Conservation (phyloP, 2,113 vertebrate genomes). For the Marcusenius ussheri region DNA sequence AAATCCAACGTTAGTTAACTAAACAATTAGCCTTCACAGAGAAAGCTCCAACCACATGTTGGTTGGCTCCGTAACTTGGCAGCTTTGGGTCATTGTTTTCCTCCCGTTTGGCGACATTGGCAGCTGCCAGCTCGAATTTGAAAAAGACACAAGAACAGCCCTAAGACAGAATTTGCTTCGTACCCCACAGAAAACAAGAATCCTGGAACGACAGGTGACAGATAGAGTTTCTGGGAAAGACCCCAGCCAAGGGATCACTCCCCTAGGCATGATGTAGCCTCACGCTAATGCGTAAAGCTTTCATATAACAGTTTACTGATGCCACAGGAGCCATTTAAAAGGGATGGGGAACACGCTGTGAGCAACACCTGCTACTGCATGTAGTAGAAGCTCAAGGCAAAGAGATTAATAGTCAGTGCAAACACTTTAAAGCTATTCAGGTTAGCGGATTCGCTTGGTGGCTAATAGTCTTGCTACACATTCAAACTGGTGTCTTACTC, state of each 20-base stretch:
- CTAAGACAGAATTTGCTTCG: not conserved
- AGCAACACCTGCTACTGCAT: not conserved
- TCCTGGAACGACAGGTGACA: not conserved
- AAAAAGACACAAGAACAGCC: not conserved
- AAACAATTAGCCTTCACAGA: not conserved
- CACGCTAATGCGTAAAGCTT: not conserved
- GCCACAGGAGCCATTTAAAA: not conserved
- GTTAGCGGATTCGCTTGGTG: not conserved
- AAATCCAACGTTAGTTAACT: not conserved
- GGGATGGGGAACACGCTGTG: not conserved
- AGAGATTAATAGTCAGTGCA: not conserved
- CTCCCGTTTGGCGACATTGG: not conserved
- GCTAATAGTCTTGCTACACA: not conserved
- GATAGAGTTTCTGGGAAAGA: not conserved
- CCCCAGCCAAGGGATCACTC: not conserved
- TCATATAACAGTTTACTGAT: not conserved
- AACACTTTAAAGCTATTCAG: not conserved
- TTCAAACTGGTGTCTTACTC: not conserved
- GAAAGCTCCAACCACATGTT: not conserved
- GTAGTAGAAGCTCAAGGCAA: not conserved
- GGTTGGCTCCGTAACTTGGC: not conserved
- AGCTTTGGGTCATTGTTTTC: not conserved
- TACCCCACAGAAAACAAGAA: not conserved
- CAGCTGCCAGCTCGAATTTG: not conserved
- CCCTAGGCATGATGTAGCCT: not conserved